These are phyloP conservation scores for Thera britannica DNA, from an alignment of 2,888 invertebrate genomes.

Conservation along the genomic window DNA sequence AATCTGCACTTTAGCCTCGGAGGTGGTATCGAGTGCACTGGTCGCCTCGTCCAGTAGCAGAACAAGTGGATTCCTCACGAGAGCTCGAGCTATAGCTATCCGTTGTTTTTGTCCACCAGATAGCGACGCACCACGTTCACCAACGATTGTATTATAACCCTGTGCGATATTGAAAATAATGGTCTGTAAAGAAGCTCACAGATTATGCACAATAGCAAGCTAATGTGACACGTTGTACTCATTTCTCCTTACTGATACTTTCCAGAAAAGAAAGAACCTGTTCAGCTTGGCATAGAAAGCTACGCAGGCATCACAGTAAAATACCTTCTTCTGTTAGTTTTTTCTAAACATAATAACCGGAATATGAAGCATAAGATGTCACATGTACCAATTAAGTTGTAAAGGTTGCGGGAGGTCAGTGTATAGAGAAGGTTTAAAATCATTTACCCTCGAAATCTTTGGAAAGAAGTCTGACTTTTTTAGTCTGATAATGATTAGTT, in stretches of 20 bases:
- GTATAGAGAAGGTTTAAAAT: neutral
- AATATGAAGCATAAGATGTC: neutral
- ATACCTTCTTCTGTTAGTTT: too few relatives aligned
- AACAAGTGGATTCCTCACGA: slow-evolving; percentile 85
- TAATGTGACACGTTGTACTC: too few relatives aligned
- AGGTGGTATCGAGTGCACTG: slow-evolving; percentile 86
- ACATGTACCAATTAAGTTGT: neutral
- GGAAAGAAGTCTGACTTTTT: neutral
- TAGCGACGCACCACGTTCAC: slow-evolving; percentile 81
- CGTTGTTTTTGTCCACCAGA: slow-evolving; percentile 90
- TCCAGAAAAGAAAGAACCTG: too few relatives aligned
- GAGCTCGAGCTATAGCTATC: slow-evolving; percentile 87
- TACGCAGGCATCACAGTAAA: neutral
- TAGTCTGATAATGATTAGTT: neutral
- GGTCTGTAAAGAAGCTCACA: neutral
- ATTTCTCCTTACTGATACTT: too few relatives aligned
- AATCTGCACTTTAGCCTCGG: slow-evolving; percentile 78
- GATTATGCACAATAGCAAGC: neutral
- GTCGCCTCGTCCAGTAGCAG: slow-evolving; percentile 87
- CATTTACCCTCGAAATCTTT: too few relatives aligned
- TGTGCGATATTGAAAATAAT: slow-evolving; percentile 55
- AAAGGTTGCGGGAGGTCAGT: neutral
- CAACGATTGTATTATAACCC: slow-evolving; percentile 86
- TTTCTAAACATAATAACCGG: neutral
- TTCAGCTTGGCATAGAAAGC: too few relatives aligned